Evolutionary conservation across 1,140 invertebrate genomes (phyloP), one percentile per base, ranked within the genome.

Genomic region (Paracyclopina nana): DNA sequence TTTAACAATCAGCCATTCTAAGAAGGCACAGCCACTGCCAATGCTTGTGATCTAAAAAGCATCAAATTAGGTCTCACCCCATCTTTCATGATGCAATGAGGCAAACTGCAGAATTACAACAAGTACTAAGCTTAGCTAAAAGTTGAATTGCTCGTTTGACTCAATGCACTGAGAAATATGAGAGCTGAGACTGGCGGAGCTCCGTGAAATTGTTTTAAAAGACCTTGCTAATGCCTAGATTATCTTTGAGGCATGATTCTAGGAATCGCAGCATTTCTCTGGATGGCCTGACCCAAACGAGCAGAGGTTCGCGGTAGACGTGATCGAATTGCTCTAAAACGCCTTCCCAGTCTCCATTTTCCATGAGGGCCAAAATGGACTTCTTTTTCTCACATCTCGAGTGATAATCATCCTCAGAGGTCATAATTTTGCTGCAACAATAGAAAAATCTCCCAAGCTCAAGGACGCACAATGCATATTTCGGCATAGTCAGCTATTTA

Each of bases 11-110:
- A 48, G 45, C 45, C 45, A 48, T 22, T 48, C 45, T 11, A 48
- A 30, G 4, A 48, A 48, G 16, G 25, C 45, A 30, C 45, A 48
- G 1, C 45, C 45, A 48, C 45, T 28, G 4, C 45, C 45, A 29
- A 48, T 48, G 24, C 45, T 48, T 14, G 30, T 6, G n/a, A 48
- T 48, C 24, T 26, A 48, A 3, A 2, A n/a, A 31, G 30, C n/a
- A 9, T 31, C n/a, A 31, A n/a, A 31, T 31, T n/a, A 31, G 9
- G 9, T n/a, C 9, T 11, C 9, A 9, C 9, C 9, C 30, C 9
- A 31, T 31, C 30, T n/a, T 31, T 31, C 9, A 31, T n/a, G 14
- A 31, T n/a, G 9, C 30, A 31, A 31, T 11, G 9, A 9, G 30
- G 9, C 9, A 31, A 31, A 31, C 9, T 31, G 14, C 9, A 31